These are phyloP conservation scores for Cyprinus carpio DNA, from an alignment of 2,113 vertebrate genomes.

Conservation along the genomic window DNA sequence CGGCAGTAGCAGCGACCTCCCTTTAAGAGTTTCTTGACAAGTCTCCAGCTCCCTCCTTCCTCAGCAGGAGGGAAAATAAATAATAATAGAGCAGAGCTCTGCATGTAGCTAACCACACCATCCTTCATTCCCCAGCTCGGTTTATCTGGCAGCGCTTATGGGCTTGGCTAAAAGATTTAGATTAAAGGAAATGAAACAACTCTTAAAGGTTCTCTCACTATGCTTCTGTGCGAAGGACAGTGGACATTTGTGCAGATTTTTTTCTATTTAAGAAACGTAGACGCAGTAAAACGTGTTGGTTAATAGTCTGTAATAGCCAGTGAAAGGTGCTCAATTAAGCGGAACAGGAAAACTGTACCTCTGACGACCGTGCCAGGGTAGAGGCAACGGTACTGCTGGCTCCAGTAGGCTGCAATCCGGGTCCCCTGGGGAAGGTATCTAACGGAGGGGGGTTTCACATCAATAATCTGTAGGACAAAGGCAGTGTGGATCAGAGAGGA, in stretches of 20 bases:
- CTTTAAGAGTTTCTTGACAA: slow-evolving; percentile 58
- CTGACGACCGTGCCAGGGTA: slow-evolving; percentile 94
- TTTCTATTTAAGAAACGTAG: slow-evolving; percentile 9
- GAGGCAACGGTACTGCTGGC: slow-evolving; percentile 97
- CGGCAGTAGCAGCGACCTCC: slow-evolving; percentile 41
- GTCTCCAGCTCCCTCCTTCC: slow-evolving; percentile 56
- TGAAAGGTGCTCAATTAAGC: background rate
- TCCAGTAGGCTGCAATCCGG: slow-evolving; percentile 97
- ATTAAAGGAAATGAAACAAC: slow-evolving; percentile 57
- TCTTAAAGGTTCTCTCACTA: slow-evolving; percentile 41
- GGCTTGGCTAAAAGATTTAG: slow-evolving; percentile 53
- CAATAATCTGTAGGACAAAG: slow-evolving; percentile 84
- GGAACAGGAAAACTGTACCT: slow-evolving; percentile 74
- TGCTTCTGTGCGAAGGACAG: slow-evolving; percentile 7
- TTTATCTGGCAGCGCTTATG: slow-evolving; percentile 48
- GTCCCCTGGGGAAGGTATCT: slow-evolving; percentile 91
- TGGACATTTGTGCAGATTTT: slow-evolving; percentile 40
- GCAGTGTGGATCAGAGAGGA: slow-evolving; percentile 38
- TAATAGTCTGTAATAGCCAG: slow-evolving; percentile 11
- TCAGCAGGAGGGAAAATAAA: slow-evolving; percentile 52
- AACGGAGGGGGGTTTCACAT: slow-evolving; percentile 91
- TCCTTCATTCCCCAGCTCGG: slow-evolving; percentile 46
- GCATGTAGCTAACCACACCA: slow-evolving; percentile 54
- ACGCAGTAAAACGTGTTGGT: background rate
- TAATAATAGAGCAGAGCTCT: slow-evolving; percentile 52